Percentiles rank a stretch among this genome's conserved stretches.
phyloP scores from a whole-genome alignment of 1,140 invertebrate species.

The Spodoptera frugiperda region DNA sequence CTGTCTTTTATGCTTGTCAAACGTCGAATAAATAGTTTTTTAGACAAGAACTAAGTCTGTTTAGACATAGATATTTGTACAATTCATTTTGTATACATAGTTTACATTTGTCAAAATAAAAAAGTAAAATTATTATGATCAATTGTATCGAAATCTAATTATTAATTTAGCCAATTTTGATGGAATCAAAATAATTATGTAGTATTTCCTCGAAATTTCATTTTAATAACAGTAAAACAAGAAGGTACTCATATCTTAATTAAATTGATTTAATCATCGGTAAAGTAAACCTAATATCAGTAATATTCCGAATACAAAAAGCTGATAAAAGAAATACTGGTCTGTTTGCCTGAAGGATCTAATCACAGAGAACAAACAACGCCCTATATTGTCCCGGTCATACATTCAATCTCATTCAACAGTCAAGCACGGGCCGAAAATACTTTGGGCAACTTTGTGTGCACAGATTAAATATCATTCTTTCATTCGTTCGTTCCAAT shows the following conservation, averaged over 20 bases:
- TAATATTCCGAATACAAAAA: background rate
- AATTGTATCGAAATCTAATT: too few relatives aligned
- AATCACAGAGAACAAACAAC: slow-evolving; percentile 37
- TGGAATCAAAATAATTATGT: too few relatives aligned
- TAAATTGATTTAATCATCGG: background rate
- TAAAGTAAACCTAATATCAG: slow-evolving; percentile 1
- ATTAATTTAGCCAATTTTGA: too few relatives aligned
- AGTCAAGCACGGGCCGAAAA: slow-evolving; percentile 16
- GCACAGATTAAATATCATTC: slow-evolving; percentile 26
- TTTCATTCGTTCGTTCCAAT: slow-evolving; percentile 17
- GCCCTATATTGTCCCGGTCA: slow-evolving; percentile 14
- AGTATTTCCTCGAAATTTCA: background rate
- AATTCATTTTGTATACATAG: too few relatives aligned
- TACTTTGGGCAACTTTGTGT: slow-evolving; percentile 1
- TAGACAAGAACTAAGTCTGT: too few relatives aligned
- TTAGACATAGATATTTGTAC: too few relatives aligned
- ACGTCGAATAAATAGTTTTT: too few relatives aligned
- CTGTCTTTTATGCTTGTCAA: too few relatives aligned
- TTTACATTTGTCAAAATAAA: too few relatives aligned
- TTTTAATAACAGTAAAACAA: background rate
- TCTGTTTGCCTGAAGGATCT: slow-evolving; percentile 22
- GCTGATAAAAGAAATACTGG: slow-evolving; percentile 1
- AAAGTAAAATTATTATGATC: too few relatives aligned
- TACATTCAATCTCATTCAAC: slow-evolving; percentile 35
- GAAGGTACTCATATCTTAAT: background rate